A percentile compares a stretch with the other conserved stretches of the same genome.
Conservation (phyloP, 2,797 vertebrate species). For the Liparis tanakae region DNA sequence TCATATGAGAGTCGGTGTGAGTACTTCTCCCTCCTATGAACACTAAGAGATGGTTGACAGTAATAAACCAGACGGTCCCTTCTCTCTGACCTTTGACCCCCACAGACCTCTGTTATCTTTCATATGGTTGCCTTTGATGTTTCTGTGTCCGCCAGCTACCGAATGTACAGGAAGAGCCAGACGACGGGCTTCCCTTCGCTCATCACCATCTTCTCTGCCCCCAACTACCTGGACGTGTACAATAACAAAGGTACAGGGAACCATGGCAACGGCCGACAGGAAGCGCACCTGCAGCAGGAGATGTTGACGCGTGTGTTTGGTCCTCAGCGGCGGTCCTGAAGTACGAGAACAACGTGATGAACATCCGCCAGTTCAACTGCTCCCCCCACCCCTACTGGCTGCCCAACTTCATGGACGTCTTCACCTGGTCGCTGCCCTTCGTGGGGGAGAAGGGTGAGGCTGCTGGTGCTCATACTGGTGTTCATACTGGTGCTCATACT, state of each 20-base stretch:
- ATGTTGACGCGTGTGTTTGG: constrained; percentile 40
- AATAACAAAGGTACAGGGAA: constrained; percentile 97
- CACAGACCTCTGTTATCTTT: too few species aligned
- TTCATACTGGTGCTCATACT: too few species aligned
- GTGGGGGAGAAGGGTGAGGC: constrained; percentile 84
- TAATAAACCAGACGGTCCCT: too few species aligned
- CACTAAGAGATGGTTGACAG: too few species aligned
- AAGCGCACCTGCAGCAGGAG: constrained; percentile 4
- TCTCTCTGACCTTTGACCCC: too few species aligned
- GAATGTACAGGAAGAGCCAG: constrained; percentile 99
- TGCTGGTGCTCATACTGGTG: background rate
- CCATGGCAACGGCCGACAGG: constrained; percentile 59
- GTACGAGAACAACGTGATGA: constrained; percentile 88
- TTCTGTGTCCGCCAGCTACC: constrained; percentile 85
- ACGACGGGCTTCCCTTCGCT: constrained; percentile 98
- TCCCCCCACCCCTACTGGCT: constrained; percentile 87
- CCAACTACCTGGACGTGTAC: constrained; percentile 99
- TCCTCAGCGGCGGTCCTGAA: constrained; percentile 84
- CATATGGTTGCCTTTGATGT: too few species aligned
- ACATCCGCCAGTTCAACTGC: constrained; percentile 87
- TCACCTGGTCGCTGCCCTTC: constrained; percentile 87
- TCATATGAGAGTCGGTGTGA: too few species aligned
- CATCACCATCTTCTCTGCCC: constrained; percentile 99
- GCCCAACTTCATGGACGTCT: constrained; percentile 88
- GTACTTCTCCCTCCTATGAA: too few species aligned